A percentile compares a stretch with the other conserved stretches of the same genome.
These are phyloP conservation scores for Hydroisotoma schaefferi DNA, from an alignment of 2,888 invertebrate species.

Conservation along the genomic window DNA sequence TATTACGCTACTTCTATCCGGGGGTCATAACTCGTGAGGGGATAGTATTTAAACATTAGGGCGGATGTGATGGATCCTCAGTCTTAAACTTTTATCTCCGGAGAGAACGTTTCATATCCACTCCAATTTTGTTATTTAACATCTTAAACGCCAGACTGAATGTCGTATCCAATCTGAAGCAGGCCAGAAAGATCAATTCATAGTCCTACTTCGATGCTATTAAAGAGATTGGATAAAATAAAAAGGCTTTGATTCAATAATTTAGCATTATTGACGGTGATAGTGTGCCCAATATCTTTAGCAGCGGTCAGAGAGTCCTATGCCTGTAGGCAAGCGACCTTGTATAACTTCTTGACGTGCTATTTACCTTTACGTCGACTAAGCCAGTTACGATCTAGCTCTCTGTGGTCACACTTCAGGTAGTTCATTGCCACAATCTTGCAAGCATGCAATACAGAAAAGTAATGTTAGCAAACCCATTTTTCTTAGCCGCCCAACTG, in stretches of 20 bases:
- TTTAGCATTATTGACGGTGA: no score
- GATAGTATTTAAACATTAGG: constrained; percentile 16
- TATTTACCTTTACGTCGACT: background rate
- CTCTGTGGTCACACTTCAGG: constrained; percentile 3
- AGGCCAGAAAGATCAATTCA: no score
- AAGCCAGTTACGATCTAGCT: background rate
- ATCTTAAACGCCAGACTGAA: no score
- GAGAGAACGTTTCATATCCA: background rate
- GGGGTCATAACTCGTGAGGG: no score
- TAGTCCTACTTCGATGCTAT: no score
- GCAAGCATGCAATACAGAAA: no score
- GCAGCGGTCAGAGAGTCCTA: background rate
- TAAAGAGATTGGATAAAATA: background rate
- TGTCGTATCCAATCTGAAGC: no score
- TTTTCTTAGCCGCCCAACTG: no score
- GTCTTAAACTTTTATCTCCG: background rate
- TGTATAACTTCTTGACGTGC: background rate
- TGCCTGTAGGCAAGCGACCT: background rate
- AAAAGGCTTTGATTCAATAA: no score
- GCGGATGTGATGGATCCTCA: background rate
- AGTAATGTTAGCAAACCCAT: no score
- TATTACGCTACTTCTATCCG: no score
- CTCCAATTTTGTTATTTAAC: background rate
- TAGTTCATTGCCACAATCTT: background rate
- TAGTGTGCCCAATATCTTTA: no score